phyloP scores from a whole-genome alignment of 2,113 vertebrate genomes.

The Antechinus flavipes region DNA sequence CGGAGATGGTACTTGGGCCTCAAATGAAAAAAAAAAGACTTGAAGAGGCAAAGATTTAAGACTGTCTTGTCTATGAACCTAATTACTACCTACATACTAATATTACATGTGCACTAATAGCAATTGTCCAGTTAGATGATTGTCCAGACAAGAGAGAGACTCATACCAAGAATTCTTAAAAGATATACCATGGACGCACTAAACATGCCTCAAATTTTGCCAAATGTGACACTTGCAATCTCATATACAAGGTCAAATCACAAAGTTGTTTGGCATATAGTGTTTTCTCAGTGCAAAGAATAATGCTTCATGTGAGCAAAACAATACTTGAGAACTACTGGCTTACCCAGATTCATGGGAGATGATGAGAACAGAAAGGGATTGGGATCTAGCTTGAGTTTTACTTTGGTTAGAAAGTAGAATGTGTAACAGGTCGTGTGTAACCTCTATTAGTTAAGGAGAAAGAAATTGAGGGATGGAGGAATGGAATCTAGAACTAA shows the following conservation, averaged over 20 bases:
- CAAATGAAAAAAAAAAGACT: no score
- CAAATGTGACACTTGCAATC: neutral
- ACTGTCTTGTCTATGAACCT: no score
- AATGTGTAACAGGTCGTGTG: neutral
- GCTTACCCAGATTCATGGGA: neutral
- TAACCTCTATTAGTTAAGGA: no score
- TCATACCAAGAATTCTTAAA: neutral
- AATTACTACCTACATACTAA: neutral
- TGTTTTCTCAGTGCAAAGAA: neutral
- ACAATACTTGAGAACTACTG: neutral
- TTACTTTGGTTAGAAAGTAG: neutral
- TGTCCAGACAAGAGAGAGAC: neutral
- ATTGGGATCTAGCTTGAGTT: neutral
- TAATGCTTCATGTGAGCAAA: neutral
- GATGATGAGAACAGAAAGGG: neutral
- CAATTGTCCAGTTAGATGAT: neutral
- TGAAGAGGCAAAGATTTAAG: no score
- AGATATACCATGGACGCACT: neutral
- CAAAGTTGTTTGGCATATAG: neutral
- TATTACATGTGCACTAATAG: neutral
- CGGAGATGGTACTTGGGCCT: no score
- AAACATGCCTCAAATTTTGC: neutral
- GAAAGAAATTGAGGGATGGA: no score
- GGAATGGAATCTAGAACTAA: no score
- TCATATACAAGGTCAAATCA: neutral